These are phyloP conservation scores for Leucosticte australis DNA, from an alignment of 2,113 vertebrate species.

Conservation along the genomic window DNA sequence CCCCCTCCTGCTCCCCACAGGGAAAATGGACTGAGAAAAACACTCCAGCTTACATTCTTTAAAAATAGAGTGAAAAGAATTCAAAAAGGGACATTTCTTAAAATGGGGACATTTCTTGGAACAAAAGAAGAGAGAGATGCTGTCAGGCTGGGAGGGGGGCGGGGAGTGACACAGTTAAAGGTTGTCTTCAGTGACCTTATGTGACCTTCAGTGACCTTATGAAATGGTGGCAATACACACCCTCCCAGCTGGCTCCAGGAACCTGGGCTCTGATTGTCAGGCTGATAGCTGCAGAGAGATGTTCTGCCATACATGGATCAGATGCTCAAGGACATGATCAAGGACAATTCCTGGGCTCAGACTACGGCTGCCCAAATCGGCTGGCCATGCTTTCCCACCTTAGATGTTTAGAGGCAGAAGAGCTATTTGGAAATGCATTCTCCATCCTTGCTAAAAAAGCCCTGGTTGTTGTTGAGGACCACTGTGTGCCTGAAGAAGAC, in stretches of 20 bases:
- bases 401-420: not conserved
- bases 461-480: not conserved
- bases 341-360: not conserved
- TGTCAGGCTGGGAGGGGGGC: accelerated
- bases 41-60: not conserved
- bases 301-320: too few species aligned
- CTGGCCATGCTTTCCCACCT: accelerated
- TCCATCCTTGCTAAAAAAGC: not conserved
- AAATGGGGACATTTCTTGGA: not conserved
- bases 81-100: not conserved
- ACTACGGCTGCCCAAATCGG: not conserved
- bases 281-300: not conserved
- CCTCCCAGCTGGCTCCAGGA: not conserved
- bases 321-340: accelerated
- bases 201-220: not conserved
- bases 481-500: not conserved
- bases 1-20: not conserved
- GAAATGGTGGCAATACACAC: not conserved
- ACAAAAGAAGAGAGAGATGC: not conserved
- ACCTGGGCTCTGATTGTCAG: accelerated
- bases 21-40: not conserved
- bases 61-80: not conserved
- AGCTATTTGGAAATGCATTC: not conserved
- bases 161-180: not conserved
- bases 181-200: not conserved